Evolutionary conservation across 2,113 vertebrate genomes (phyloP), one percentile per base, ranked within the genome.

Genomic region (Zosterops pallidus): DNA sequence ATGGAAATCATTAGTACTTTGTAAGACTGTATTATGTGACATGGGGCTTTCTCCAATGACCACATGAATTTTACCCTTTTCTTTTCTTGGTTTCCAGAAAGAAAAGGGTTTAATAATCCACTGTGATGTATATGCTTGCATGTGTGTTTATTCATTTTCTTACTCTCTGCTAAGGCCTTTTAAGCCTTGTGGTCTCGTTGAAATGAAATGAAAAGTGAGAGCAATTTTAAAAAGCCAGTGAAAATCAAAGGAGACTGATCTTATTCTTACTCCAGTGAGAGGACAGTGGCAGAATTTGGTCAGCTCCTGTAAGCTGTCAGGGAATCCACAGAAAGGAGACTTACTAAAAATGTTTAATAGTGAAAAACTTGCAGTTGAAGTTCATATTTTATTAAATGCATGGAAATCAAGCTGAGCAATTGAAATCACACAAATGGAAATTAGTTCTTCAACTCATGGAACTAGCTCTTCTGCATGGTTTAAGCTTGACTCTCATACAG

Each of bases 1-100:
- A 15, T 75, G 65, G 80, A 93, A 93, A 92, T 56, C 50, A 6
- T 55, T 83, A 91, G 41, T 70, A 78, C 33, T 89, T 95, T 91
- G 44, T 89, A 78, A 89, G 47, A 41, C 46, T 65, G 3, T 52
- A 19, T 81, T 89, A 76, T 67, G 60, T 86, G 56, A 75, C 39
- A 35, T 1, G 6, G 59, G 83, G 46, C 60, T 84, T 86, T 90
- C 37, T 74, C 24, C 42, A n/a, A 52, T 49, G 65, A 47, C 42
- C 81, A 53, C 85, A 92, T 63, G 12, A 77, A 65, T 92, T 85
- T 91, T 64, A 39, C 37, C 31, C 13, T 72, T 75, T 94, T n/a
- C 42, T 70, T 95, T 60, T 57, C 18, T 63, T 77, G 46, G 23
- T 91, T 94, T 81, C 76, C 22, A 57, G 64, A 65, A 41, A 75